Percentiles rank a stretch among this genome's conserved stretches.
Conservation (phyloP, 2,888 invertebrate species). For the Pandemis heparana region DNA sequence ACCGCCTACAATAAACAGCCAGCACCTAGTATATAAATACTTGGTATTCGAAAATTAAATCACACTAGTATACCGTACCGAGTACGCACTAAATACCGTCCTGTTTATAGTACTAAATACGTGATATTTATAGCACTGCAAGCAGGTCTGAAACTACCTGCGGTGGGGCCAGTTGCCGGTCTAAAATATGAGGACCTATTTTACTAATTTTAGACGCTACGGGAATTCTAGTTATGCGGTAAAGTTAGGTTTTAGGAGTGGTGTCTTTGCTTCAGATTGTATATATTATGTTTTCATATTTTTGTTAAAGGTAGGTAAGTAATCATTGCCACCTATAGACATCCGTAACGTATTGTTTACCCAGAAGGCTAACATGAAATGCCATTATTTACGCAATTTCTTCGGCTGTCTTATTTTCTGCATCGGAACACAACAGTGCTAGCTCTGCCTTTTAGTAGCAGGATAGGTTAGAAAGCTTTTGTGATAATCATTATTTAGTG, state of each 20-base stretch:
- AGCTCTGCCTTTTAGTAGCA: no score
- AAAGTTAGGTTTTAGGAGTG: conserved; percentile 17
- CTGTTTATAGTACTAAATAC: conserved; percentile 56
- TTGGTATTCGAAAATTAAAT: conserved; percentile 36
- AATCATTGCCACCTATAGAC: no score
- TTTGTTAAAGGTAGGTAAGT: not conserved
- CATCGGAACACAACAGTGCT: no score
- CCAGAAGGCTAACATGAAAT: no score
- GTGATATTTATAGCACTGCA: conserved; percentile 59
- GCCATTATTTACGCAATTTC: no score
- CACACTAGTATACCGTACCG: conserved; percentile 42
- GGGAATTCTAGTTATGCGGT: conserved; percentile 24
- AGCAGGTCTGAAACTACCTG: conserved; percentile 53
- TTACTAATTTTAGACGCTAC: conserved; percentile 29
- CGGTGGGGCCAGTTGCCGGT: conserved; percentile 44
- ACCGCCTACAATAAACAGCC: conserved; percentile 23
- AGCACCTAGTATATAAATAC: conserved; percentile 35
- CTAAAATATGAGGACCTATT: conserved; percentile 37
- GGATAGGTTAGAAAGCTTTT: no score
- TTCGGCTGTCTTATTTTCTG: no score
- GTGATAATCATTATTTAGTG: no score
- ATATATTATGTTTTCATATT: not conserved
- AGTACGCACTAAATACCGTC: conserved; percentile 46
- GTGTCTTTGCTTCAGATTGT: not conserved
- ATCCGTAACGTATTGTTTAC: not conserved